Conservation (phyloP, 2,797 vertebrate species). For the Anguilla pacifica region DNA sequence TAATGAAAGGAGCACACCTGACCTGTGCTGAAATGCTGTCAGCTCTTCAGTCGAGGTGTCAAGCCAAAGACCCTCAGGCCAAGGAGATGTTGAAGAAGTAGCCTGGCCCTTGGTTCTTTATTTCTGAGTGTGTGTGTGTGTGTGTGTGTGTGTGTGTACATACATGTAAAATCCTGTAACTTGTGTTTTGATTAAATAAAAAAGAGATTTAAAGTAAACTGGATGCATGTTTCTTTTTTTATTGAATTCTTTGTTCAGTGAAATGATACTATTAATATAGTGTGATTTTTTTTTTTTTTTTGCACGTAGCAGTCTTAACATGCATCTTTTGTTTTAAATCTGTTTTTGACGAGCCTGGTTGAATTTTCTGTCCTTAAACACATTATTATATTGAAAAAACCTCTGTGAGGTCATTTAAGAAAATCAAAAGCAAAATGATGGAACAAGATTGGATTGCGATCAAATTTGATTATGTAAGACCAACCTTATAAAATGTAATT, state of each 20-base stretch:
- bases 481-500: background rate
- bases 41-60: constrained; percentile 72
- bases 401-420: background rate
- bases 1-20: constrained; percentile 83
- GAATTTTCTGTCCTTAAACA: background rate
- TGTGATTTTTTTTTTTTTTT: no score
- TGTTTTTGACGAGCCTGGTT: background rate
- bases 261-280: background rate
- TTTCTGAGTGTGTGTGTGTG: constrained; percentile 36
- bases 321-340: background rate
- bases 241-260: background rate
- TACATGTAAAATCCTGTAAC: background rate
- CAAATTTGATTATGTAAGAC: background rate
- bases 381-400: background rate
- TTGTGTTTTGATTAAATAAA: background rate
- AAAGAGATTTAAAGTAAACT: background rate
- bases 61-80: constrained; percentile 73
- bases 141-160: background rate
- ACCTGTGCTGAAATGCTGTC: constrained; percentile 78
- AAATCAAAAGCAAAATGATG: background rate
- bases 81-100: constrained; percentile 71
- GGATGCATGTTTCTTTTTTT: background rate
- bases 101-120: constrained; percentile 5
- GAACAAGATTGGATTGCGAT: background rate
- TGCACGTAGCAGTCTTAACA: background rate